Conservation (phyloP, 2,888 invertebrate genomes). For the Lasioglossum marginatum region DNA sequence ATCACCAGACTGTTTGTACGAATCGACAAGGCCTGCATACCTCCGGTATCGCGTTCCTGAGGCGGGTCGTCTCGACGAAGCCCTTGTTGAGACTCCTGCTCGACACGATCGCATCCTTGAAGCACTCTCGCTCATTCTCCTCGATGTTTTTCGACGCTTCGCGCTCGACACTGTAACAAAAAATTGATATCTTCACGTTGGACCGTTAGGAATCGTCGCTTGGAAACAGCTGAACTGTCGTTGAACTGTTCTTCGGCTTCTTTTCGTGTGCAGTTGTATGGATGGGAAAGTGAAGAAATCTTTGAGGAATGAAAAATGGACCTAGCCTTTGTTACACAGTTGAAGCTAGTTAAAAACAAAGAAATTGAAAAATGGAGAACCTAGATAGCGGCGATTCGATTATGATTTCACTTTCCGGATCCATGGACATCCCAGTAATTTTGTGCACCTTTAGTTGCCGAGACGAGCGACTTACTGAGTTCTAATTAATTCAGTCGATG, state of each 20-base stretch:
- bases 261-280: not conserved
- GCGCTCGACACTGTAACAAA: conserved; percentile 78
- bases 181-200: not conserved
- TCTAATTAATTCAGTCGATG: not conserved
- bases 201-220: no score
- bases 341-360: not conserved
- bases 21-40: conserved; percentile 54
- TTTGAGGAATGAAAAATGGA: not conserved
- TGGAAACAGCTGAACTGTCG: not conserved
- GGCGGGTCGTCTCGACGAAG: conserved; percentile 75
- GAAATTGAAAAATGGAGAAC: not conserved
- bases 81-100: conserved; percentile 81
- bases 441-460: not conserved
- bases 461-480: not conserved
- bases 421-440: not conserved
- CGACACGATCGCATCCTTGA: conserved; percentile 82
- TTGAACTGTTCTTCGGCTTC: not conserved
- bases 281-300: not conserved
- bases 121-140: conserved; percentile 81
- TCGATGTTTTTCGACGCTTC: conserved; percentile 83
- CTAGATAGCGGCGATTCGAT: not conserved
- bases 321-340: not conserved
- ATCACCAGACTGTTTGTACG: not conserved
- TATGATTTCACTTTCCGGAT: not conserved
- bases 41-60: conserved; percentile 79